Percentiles rank a stretch among this genome's conserved stretches.
Evolutionary conservation across 2,797 vertebrate genomes (phyloP).

Genomic region (Ptychobarbus kaznakovi): DNA sequence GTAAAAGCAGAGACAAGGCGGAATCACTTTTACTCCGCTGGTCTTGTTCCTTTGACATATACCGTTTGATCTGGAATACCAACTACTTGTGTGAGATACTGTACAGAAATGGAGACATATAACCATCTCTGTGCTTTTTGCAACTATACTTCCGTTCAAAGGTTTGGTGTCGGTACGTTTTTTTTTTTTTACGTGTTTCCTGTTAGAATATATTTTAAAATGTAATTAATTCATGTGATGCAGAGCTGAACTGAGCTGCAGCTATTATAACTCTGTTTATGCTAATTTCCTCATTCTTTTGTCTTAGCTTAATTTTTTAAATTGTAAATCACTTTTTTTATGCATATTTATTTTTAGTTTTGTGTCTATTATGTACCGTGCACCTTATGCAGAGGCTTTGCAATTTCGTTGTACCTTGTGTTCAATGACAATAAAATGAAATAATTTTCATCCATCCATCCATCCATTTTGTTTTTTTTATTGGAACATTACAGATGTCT

Average conservation of each 20-base stretch:
- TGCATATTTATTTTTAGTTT: too few relatives aligned
- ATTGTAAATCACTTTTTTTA: too few relatives aligned
- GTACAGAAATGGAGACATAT: slow-evolving; percentile 1
- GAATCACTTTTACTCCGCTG: background rate
- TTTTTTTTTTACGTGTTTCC: background rate
- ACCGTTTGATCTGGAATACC: slow-evolving; percentile 30
- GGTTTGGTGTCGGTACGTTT: too few relatives aligned
- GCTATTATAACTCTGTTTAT: too few relatives aligned
- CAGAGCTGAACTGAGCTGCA: background rate
- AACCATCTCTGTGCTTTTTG: background rate
- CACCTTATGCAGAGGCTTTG: too few relatives aligned
- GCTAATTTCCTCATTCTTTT: too few relatives aligned
- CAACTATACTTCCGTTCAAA: background rate
- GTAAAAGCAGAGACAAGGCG: background rate
- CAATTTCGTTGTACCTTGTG: too few relatives aligned
- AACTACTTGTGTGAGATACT: background rate
- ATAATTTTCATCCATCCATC: too few relatives aligned
- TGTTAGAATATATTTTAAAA: background rate
- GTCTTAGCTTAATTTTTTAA: too few relatives aligned
- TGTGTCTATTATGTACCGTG: too few relatives aligned
- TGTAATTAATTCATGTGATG: background rate
- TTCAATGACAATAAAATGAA: too few relatives aligned
- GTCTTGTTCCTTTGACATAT: slow-evolving; percentile 4
- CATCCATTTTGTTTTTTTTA: background rate
- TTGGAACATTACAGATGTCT: background rate